Evolutionary conservation across 2,113 vertebrate species (phyloP).

Genomic region (Progne subis): DNA sequence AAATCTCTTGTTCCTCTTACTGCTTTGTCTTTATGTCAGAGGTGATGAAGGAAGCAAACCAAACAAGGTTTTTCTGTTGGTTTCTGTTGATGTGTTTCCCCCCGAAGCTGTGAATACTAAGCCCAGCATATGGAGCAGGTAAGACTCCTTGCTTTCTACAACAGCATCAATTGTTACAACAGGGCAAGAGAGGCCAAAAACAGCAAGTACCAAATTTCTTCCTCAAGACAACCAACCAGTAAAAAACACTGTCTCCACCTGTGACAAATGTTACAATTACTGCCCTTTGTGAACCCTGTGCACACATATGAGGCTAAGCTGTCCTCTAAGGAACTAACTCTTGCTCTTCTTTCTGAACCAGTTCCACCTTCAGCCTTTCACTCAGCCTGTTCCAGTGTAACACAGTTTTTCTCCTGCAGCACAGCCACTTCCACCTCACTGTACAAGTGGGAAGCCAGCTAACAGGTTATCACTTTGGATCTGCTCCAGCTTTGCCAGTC

Average conservation of each 20-base stretch:
- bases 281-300: not conserved
- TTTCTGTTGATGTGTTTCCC: too few species aligned
- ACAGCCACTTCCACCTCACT: not conserved
- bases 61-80: not conserved
- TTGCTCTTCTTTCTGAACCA: not conserved
- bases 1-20: not conserved
- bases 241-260: not conserved
- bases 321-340: not conserved
- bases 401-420: not conserved
- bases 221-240: not conserved
- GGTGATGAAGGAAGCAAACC: not conserved
- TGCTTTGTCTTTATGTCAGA: not conserved
- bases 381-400: not conserved
- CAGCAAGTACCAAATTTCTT: not conserved
- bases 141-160: not conserved
- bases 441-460: not conserved
- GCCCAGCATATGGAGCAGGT: not conserved
- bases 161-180: not conserved
- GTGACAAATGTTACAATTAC: not conserved
- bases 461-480: not conserved
- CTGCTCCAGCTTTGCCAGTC: not conserved
- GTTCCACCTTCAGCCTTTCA: not conserved
- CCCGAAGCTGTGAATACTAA: not conserved
- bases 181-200: not conserved
- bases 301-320: not conserved